phyloP scores from a whole-genome alignment of 2,797 vertebrate species.

The Alectoris magna region DNA sequence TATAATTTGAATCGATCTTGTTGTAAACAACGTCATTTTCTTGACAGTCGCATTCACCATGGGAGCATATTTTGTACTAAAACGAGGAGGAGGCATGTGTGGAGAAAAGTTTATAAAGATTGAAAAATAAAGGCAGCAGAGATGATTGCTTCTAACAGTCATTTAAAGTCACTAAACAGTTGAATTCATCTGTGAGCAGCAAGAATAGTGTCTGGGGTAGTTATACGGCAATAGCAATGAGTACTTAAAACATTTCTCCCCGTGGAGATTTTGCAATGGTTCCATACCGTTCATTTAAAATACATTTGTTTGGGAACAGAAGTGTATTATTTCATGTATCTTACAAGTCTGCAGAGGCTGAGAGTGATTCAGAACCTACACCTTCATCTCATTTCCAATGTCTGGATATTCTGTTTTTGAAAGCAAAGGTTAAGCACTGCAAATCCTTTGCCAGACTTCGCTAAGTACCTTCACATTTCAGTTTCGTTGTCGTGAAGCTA shows the following conservation, averaged over 20 bases:
- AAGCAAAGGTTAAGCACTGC: slow-evolving; percentile 38
- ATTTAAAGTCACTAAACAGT: slow-evolving; percentile 16
- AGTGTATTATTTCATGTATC: slow-evolving; percentile 37
- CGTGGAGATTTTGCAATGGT: background rate
- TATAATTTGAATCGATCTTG: background rate
- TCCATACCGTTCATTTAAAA: slow-evolving; percentile 31
- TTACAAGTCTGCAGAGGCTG: slow-evolving; percentile 48
- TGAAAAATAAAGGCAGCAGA: slow-evolving; percentile 11
- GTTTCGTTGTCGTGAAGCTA: background rate
- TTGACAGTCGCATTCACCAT: background rate
- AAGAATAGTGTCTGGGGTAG: background rate
- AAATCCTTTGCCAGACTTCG: slow-evolving; percentile 38
- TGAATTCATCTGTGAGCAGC: slow-evolving; percentile 32
- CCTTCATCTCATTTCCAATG: slow-evolving; percentile 42
- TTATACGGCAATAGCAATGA: slow-evolving; percentile 5
- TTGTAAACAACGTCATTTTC: background rate
- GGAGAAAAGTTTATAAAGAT: slow-evolving; percentile 34
- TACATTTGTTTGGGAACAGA: slow-evolving; percentile 26
- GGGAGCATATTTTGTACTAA: background rate
- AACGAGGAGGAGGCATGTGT: background rate
- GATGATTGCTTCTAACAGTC: slow-evolving; percentile 30
- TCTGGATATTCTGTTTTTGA: slow-evolving; percentile 41
- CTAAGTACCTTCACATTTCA: background rate
- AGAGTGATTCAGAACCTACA: slow-evolving; percentile 2
- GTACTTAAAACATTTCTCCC: slow-evolving; percentile 12